Percentiles rank a stretch among this genome's conserved stretches.
These are phyloP conservation scores for Meleagris gallopavo DNA, from an alignment of 2,113 vertebrate genomes.

Conservation along the genomic window DNA sequence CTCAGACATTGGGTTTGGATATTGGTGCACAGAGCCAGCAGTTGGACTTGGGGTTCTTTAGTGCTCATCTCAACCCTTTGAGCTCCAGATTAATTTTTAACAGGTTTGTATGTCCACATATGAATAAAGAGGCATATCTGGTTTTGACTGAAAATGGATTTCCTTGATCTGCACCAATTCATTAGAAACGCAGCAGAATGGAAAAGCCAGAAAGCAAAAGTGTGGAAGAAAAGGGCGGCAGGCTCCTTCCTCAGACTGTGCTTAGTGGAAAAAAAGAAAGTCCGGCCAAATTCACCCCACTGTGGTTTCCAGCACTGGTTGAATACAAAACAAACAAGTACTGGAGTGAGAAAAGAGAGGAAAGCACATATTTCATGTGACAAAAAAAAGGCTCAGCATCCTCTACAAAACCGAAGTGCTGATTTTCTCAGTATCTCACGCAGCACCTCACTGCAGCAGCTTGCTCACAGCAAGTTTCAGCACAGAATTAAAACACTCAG, in stretches of 20 bases:
- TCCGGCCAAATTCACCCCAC: not conserved
- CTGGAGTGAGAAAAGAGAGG: not conserved
- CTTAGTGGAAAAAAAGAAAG: not conserved
- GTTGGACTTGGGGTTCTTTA: no score
- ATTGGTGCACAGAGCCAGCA: no score
- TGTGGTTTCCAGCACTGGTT: not conserved
- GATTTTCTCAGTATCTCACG: not conserved
- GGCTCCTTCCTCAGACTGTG: not conserved
- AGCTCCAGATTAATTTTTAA: no score
- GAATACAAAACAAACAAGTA: not conserved
- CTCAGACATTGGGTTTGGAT: no score
- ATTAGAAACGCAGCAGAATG: not conserved
- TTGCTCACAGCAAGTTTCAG: not conserved
- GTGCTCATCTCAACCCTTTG: no score
- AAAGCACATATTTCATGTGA: not conserved
- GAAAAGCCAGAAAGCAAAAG: not conserved
- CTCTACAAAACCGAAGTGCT: not conserved
- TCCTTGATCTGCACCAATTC: not conserved
- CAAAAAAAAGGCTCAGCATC: not conserved
- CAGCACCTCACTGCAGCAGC: not conserved
- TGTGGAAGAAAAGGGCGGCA: not conserved
- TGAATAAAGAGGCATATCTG: fast-evolving
- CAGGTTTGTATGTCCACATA: not conserved
- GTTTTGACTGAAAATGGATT: not conserved
- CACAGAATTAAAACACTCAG: not conserved